phyloP scores from a whole-genome alignment of 2,888 invertebrate genomes.

The Leucophenga montana region DNA sequence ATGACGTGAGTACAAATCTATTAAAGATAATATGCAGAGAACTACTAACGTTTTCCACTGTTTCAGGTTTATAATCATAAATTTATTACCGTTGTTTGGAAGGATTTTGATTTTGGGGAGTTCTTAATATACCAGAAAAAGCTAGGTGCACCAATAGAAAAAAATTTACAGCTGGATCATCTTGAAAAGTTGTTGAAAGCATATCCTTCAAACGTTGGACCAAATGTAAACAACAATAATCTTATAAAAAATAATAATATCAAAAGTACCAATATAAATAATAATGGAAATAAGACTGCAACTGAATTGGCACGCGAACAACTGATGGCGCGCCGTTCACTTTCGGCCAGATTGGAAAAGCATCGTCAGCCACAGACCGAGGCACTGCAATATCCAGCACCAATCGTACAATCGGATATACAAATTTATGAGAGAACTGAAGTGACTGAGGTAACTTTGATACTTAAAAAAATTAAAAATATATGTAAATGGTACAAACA shows the following conservation, averaged over 20 bases:
- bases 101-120: slow-evolving; percentile 68
- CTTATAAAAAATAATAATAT: slow-evolving; percentile 38
- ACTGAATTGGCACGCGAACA: slow-evolving; percentile 58
- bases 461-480: background rate
- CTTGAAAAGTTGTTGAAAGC: slow-evolving; percentile 65
- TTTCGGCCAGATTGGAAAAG: slow-evolving; percentile 60
- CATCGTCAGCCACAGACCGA: slow-evolving; percentile 50
- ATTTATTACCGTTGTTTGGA: slow-evolving; percentile 70
- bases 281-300: slow-evolving; percentile 46
- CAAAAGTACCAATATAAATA: slow-evolving; percentile 53
- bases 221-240: slow-evolving; percentile 36
- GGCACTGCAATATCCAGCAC: slow-evolving; percentile 13
- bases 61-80: slow-evolving; percentile 62
- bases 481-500: background rate
- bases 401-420: slow-evolving; percentile 4
- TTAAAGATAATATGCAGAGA: background rate
- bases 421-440: background rate
- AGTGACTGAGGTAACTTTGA: background rate
- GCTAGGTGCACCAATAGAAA: slow-evolving; percentile 66
- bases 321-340: slow-evolving; percentile 56
- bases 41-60: background rate
- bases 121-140: slow-evolving; percentile 69
- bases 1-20: slow-evolving; percentile 51
- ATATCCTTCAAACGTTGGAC: slow-evolving; percentile 31
- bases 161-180: slow-evolving; percentile 66